These are phyloP conservation scores for Saccostrea glomerata DNA, from an alignment of 1,140 invertebrate genomes.

Conservation along the genomic window DNA sequence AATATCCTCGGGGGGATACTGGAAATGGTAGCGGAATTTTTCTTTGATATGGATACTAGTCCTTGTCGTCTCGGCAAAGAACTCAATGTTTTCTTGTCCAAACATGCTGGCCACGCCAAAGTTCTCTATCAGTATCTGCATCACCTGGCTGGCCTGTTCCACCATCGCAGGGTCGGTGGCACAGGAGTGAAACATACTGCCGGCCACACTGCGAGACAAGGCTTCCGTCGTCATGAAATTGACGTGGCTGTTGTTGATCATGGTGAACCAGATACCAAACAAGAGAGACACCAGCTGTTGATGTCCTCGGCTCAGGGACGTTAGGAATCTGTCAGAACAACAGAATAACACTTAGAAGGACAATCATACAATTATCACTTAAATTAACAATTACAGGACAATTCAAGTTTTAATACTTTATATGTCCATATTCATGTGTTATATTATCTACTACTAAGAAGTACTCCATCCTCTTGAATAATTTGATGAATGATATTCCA, in stretches of 20 bases:
- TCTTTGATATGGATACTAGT: slow-evolving; percentile 77
- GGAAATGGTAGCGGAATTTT: slow-evolving; percentile 76
- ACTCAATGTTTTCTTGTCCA: slow-evolving; percentile 97
- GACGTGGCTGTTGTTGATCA: slow-evolving; percentile 93
- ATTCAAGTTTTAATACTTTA: no score
- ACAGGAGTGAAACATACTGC: slow-evolving; percentile 94
- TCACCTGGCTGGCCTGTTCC: slow-evolving; percentile 86
- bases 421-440: no score
- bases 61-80: slow-evolving; percentile 86
- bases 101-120: slow-evolving; percentile 97
- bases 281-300: slow-evolving; percentile 95
- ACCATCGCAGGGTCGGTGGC: slow-evolving; percentile 82
- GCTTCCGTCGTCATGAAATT: slow-evolving; percentile 95
- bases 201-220: slow-evolving; percentile 94
- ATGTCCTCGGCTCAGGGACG: slow-evolving; percentile 91
- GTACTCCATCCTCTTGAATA: no score
- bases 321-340: slow-evolving; percentile 86
- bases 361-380: neutral
- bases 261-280: slow-evolving; percentile 96
- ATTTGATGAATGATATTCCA: no score
- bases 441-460: no score
- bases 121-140: slow-evolving; percentile 88
- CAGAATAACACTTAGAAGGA: no score
- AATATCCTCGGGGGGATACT: slow-evolving; percentile 72
- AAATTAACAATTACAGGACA: no score